A percentile compares a stretch with the other conserved stretches of the same genome.
Conservation (phyloP, 2,888 invertebrate species). For the Brachyptera putata region DNA sequence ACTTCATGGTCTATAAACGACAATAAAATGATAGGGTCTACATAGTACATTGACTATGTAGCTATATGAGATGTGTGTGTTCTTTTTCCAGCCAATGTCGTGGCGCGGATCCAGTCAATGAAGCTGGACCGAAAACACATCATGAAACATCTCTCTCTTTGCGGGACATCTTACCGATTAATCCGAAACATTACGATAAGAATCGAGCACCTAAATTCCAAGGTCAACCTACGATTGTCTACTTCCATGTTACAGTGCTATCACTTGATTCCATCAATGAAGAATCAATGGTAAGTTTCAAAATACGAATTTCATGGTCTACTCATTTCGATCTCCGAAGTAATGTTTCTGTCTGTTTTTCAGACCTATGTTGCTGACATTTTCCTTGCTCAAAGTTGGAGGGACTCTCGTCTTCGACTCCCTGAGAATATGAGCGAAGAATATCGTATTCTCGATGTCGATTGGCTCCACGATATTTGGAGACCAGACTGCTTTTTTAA, state of each 20-base stretch:
- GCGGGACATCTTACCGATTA: slow-evolving; percentile 78
- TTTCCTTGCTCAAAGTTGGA: slow-evolving; percentile 89
- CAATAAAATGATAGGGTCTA: no score
- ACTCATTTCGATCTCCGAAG: no score
- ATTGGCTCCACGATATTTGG: slow-evolving; percentile 89
- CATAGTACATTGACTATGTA: no score
- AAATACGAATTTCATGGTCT: no score
- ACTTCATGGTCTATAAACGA: no score
- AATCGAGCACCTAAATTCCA: slow-evolving; percentile 81
- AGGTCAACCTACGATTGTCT: slow-evolving; percentile 82
- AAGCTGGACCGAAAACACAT: no score
- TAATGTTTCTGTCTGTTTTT: slow-evolving; percentile 35
- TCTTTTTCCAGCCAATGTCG: no score
- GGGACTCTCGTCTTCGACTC: slow-evolving; percentile 79
- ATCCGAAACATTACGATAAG: slow-evolving; percentile 84
- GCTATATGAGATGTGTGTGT: no score
- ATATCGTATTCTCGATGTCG: slow-evolving; percentile 82
- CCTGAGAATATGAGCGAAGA: slow-evolving; percentile 94
- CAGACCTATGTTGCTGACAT: slow-evolving; percentile 92
- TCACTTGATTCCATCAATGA: slow-evolving; percentile 94
- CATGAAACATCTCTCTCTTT: slow-evolving; percentile 66
- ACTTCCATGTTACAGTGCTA: slow-evolving; percentile 86
- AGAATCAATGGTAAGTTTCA: slow-evolving; percentile 78
- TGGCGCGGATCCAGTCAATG: no score
- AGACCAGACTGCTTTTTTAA: slow-evolving; percentile 91